Conservation (phyloP, 2,797 vertebrate species). For the Esox masquinongy region DNA sequence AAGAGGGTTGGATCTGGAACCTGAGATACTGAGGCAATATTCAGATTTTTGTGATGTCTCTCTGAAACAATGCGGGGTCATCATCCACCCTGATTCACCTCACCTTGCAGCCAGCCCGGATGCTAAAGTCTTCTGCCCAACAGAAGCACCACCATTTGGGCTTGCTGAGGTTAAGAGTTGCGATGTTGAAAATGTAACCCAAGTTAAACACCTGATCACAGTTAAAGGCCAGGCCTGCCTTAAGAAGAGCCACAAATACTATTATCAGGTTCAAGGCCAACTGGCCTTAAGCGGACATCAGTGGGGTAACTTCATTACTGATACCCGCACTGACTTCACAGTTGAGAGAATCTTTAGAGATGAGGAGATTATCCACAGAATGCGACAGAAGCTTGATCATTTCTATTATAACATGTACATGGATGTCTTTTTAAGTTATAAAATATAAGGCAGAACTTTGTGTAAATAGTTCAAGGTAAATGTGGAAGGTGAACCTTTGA, state of each 20-base stretch:
- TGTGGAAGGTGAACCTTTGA: no score
- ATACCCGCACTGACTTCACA: no score
- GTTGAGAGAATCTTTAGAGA: neutral
- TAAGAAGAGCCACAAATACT: conserved; percentile 10
- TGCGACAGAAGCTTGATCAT: neutral
- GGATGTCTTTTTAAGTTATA: neutral
- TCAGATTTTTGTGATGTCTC: neutral
- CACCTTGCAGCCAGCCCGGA: conserved; percentile 6
- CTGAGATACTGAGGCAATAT: conserved; percentile 10
- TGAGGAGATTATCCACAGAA: neutral
- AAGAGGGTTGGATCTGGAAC: conserved; percentile 16
- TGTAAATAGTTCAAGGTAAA: no score
- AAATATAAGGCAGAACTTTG: neutral
- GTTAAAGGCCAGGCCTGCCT: neutral
- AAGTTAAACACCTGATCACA: neutral
- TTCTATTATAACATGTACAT: neutral
- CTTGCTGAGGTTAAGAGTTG: conserved; percentile 10
- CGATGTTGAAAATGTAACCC: neutral
- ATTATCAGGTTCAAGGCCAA: neutral
- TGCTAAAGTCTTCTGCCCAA: neutral
- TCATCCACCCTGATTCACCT: conserved; percentile 11
- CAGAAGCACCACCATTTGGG: conserved; percentile 6
- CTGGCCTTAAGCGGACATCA: no score
- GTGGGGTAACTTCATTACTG: no score
- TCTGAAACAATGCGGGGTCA: conserved; percentile 2